phyloP scores from a whole-genome alignment of 2,888 invertebrate species.

The Philonicus albiceps region DNA sequence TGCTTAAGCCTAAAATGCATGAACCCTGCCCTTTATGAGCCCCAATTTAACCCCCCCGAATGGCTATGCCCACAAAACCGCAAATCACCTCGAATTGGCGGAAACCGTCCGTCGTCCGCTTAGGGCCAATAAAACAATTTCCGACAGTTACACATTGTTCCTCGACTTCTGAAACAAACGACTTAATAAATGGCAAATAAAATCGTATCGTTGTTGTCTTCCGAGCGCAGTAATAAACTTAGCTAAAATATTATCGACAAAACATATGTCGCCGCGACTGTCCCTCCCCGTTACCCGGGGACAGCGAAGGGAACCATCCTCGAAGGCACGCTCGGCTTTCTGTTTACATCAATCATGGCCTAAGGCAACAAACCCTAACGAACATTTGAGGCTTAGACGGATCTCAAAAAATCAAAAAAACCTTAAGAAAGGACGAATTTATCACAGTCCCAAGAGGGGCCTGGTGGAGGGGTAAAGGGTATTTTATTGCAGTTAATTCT shows the following conservation, averaged over 20 bases:
- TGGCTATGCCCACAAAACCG: background rate
- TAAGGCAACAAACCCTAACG: background rate
- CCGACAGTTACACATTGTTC: background rate
- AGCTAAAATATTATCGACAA: background rate
- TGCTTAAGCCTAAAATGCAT: background rate
- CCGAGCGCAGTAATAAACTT: background rate
- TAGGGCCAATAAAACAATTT: background rate
- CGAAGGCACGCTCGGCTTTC: background rate
- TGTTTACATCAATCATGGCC: background rate
- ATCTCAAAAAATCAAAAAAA: background rate
- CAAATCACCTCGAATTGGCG: background rate
- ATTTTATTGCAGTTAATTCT: background rate
- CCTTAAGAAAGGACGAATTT: background rate
- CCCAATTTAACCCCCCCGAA: background rate
- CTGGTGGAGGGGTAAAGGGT: background rate
- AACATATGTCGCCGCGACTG: background rate
- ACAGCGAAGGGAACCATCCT: background rate
- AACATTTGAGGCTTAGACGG: background rate
- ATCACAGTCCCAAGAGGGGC: background rate
- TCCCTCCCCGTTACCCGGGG: background rate
- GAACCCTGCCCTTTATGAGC: background rate
- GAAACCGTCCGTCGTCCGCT: background rate
- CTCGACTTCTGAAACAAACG: background rate
- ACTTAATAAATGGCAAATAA: background rate
- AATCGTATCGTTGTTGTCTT: background rate